Base-by-base conservation (phyloP, 2,113 vertebrate genomes). In the Rhea americana region DNA sequence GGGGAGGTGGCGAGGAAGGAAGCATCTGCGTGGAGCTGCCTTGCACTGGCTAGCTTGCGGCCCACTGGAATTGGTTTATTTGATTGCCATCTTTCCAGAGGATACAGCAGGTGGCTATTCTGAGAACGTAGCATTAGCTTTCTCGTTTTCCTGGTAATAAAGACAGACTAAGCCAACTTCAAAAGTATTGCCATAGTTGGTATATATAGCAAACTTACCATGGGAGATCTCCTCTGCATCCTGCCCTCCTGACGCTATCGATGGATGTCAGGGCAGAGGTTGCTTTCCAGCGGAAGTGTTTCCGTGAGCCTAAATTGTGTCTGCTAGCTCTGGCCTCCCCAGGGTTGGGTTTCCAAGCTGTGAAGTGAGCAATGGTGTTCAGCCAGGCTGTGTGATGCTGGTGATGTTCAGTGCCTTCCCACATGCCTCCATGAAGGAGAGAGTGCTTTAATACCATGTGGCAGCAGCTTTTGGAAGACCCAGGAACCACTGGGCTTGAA, bases 171-270 rank as follows among this genome's bases (percentile, higher is more conserved):
- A 94, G 83, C 9, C 72, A 63, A 70, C 89, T 93, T 74, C 56
- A 87, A 51, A 87, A 68, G 9, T 32, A 25, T 78, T 81, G 82
- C 2, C 0, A 12, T 85, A 18, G n/a, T 26, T 81, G 81, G 41
- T 93, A 65, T 85, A 94, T 73, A 66, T 84, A 95, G 93, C 90
- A 92, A 93, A 75, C 89, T 81, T 86, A 71, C 78, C 93, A 83
- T 75, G 89, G 66, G 89, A 88, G 90, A 14, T 19, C 3, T 71
- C 58, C 76, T 45, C 4, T 1, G 30, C 0, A 0, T 63, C 73
- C 85, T 5, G 7, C 65, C 74, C 59, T n/a, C 43, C 39, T 24
- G 5, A 28, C 5, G 4, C 72, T 72, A 41, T 75, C 73, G 0
- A 0, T 35, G n/a, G 56, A 45, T 70, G 65, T 32, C 13, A 9